phyloP scores from a whole-genome alignment of 2,797 vertebrate genomes.

The Lycodopsis pacificus region DNA sequence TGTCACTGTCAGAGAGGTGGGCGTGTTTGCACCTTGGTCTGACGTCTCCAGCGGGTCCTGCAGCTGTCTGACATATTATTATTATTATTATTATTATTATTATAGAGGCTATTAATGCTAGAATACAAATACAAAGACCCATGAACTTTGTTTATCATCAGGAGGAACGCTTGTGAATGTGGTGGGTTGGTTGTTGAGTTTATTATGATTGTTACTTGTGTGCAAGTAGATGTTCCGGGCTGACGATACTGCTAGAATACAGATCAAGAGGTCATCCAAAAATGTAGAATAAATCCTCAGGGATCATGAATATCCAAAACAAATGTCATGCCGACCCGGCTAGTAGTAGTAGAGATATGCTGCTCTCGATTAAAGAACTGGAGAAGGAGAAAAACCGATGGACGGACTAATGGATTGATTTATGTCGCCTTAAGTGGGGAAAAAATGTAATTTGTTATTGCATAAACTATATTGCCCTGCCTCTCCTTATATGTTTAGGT shows the following conservation, averaged over 20 bases:
- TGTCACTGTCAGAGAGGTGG: conserved; percentile 16
- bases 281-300: background rate
- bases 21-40: conserved; percentile 39
- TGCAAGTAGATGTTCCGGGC: background rate
- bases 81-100: background rate
- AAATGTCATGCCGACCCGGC: background rate
- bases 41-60: background rate
- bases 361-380: background rate
- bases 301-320: background rate
- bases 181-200: background rate
- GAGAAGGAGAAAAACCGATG: background rate
- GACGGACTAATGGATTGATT: background rate
- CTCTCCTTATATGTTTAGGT: background rate
- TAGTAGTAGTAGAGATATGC: background rate
- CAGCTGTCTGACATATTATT: background rate
- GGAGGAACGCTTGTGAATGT: background rate
- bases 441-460: background rate
- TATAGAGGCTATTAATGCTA: background rate
- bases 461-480: background rate
- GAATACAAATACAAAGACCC: background rate
- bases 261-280: background rate
- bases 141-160: background rate
- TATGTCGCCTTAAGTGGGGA: background rate
- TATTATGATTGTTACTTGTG: background rate
- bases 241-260: background rate